Percentiles rank a stretch among this genome's conserved stretches.
Conservation (phyloP, 2,797 vertebrate species). For the Novumbra hubbsi region DNA sequence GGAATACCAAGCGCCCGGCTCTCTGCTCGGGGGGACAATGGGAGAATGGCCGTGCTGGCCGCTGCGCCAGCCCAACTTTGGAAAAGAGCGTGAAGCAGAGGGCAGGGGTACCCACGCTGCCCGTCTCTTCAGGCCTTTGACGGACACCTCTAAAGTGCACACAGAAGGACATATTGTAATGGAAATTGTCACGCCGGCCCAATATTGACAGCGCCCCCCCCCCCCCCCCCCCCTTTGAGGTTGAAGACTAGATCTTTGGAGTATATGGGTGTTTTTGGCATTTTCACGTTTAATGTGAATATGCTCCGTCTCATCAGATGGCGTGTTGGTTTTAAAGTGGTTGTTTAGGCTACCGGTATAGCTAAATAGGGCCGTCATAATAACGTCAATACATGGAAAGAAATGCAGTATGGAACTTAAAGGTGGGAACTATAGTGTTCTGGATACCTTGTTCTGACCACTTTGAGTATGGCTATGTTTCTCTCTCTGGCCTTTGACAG, state of each 20-base stretch:
- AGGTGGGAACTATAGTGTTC: background rate
- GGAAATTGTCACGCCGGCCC: background rate
- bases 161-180: conserved; percentile 64
- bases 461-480: conserved; percentile 7
- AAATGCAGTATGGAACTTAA: background rate
- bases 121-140: conserved; percentile 64
- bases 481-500: background rate
- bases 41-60: conserved; percentile 61
- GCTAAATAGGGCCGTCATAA: background rate
- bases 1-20: conserved; percentile 73
- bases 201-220: background rate
- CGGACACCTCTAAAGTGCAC: conserved; percentile 56
- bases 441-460: conserved; percentile 7
- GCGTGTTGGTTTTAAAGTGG: background rate
- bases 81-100: conserved; percentile 59
- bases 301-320: background rate
- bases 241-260: background rate
- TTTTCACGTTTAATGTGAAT: background rate
- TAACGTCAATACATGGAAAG: background rate
- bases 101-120: conserved; percentile 46
- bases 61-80: conserved; percentile 63
- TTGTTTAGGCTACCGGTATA: background rate
- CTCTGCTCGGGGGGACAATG: conserved; percentile 59
- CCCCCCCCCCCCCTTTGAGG: too few relatives aligned
- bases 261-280: background rate